Evolutionary conservation across 30 jellyfish, hydroid and myxozoan genomes (phyloP), one percentile per base, ranked within the genome.

Genomic region (Aurelia sp.): DNA sequence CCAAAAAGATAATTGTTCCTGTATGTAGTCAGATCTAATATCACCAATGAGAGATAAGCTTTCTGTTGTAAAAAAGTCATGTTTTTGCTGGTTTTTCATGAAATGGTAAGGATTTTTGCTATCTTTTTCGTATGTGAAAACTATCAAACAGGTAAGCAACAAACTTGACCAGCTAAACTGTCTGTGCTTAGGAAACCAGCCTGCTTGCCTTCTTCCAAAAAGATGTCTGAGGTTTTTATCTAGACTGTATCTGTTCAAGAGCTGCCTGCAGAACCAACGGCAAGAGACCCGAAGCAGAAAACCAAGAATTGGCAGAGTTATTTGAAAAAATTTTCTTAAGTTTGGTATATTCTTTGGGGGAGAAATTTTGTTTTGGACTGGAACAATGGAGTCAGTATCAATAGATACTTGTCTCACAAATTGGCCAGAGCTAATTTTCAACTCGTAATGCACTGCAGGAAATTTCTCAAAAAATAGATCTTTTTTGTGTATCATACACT

Each of bases 1-100:
- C 68, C 35, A 72, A 53, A 72, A 3, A 72, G 84, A 72, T 21
- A 53, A 72, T 51, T 72, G 69, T 31, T 72, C 44, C 3, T 72
- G 84, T 22, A 3, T 72, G 84, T 47, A 72, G 84, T 72, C 84
- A 72, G 84, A 44, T 72, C 69, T 53, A 51, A 31, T 31, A 72
- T 72, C 44, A 70, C 69, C n/a, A 72, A 15, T 72, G 70, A 72
- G 74, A 51, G 84, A 72, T 48, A 72, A 44, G 69, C 44, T 72
- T 72, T 48, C 84, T 72, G 4, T 67, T 67, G 84, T 44, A 72
- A 72, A 72, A 5, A 31, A 3, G 44, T 72, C 84, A 8, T 53
- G 70, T 47, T 72, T 72, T 53, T 72, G 55, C n/a, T n/a, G n/a
- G 30, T 72, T 72, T 51, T 72, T 72, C 84, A 53, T 31, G 81